Evolutionary conservation across 2,797 vertebrate species (phyloP).

Genomic region (Oreochromis mossambicus): DNA sequence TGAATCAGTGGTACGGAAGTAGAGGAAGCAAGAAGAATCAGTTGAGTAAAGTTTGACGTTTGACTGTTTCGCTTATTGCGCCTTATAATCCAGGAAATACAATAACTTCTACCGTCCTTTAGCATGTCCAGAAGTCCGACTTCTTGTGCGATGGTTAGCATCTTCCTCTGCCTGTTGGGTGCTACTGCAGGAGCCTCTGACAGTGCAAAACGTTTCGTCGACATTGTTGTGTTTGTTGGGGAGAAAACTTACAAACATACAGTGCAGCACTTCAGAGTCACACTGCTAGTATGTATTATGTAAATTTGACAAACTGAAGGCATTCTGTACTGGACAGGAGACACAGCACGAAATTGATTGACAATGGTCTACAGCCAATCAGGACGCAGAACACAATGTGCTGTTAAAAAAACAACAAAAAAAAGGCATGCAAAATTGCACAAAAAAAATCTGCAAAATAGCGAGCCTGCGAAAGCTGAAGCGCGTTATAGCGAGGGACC

Average conservation of each 20-base stretch:
- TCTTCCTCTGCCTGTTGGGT: too few species aligned
- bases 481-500: not conserved
- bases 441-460: not conserved
- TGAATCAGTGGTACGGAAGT: not conserved
- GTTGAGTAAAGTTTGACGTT: not conserved
- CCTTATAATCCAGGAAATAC: not conserved
- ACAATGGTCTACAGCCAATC: not conserved
- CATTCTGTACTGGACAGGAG: too few species aligned
- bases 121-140: not conserved
- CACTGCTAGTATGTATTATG: too few species aligned
- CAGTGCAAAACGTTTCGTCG: rapidly evolving
- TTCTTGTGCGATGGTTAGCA: not conserved
- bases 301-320: too few species aligned
- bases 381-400: not conserved
- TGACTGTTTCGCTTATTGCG: not conserved
- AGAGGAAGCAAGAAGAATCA: not conserved
- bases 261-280: too few species aligned
- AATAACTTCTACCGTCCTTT: not conserved
- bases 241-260: too few species aligned
- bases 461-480: not conserved
- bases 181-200: too few species aligned
- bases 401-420: not conserved
- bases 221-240: too few species aligned
- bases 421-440: not conserved
- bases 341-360: not conserved